These are phyloP conservation scores for Agrotis segetum DNA, from an alignment of 2,888 invertebrate genomes.

Conservation along the genomic window DNA sequence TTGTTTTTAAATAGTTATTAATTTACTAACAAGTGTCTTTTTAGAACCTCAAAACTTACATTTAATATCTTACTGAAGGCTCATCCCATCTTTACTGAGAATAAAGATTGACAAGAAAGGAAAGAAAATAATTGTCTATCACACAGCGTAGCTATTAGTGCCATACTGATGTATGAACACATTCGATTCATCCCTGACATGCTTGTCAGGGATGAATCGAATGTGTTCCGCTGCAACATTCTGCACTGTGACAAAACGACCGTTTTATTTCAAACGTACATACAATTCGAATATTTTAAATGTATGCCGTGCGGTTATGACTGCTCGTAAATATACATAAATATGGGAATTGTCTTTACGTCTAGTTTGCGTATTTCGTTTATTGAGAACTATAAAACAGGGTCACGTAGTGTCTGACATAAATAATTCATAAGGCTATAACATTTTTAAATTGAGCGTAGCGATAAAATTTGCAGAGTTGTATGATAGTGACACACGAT, in stretches of 20 bases:
- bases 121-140: not conserved
- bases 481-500: constrained; percentile 5
- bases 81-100: not conserved
- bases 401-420: constrained; percentile 34
- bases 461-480: constrained; percentile 5
- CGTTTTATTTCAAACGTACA: constrained; percentile 51
- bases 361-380: constrained; percentile 51
- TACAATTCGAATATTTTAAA: constrained; percentile 56
- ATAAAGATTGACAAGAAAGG: not conserved
- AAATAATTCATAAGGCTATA: constrained; percentile 37
- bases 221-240: constrained; percentile 33
- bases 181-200: too few relatives aligned
- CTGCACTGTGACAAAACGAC: constrained; percentile 50
- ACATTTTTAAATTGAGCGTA: constrained; percentile 24
- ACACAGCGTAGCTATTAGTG: constrained; percentile 3
- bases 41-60: too few relatives aligned
- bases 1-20: not conserved
- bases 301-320: constrained; percentile 41
- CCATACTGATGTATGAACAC: too few relatives aligned
- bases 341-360: constrained; percentile 48
- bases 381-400: constrained; percentile 51
- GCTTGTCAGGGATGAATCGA: constrained; percentile 17
- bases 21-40: not conserved
- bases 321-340: constrained; percentile 52
- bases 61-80: constrained; percentile 4